These are phyloP conservation scores for Brachionichthys hirsutus DNA, from an alignment of 2,113 vertebrate genomes.

Conservation along the genomic window DNA sequence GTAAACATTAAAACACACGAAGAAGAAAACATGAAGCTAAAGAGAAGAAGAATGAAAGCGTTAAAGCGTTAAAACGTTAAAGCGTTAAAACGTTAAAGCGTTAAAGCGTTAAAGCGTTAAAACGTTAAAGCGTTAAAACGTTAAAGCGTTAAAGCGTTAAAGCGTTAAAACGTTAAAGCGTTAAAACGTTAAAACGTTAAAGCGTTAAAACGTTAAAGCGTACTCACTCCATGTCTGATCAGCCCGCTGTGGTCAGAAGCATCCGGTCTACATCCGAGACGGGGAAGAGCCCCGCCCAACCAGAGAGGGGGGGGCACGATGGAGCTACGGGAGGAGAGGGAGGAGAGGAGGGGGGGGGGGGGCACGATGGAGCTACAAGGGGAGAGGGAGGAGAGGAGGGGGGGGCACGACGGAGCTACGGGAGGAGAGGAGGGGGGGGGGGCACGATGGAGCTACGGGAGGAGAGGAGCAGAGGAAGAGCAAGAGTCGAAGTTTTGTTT, in stretches of 20 bases:
- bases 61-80: too few species aligned
- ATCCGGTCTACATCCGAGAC: slow-evolving; percentile 29
- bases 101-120: too few species aligned
- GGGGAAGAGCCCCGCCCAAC: slow-evolving; percentile 23
- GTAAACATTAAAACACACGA: neutral
- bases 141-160: too few species aligned
- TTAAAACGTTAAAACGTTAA: too few species aligned
- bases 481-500: neutral
- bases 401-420: neutral
- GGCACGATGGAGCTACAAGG: too few species aligned
- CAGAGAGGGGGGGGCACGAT: neutral
- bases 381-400: neutral
- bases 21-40: neutral
- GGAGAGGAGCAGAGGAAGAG: neutral
- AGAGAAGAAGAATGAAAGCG: slow-evolving; percentile 17
- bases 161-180: too few species aligned
- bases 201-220: too few species aligned
- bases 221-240: slow-evolving; percentile 57
- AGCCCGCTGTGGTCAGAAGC: slow-evolving; percentile 28
- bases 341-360: too few species aligned
- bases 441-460: too few species aligned
- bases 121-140: too few species aligned
- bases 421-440: too few species aligned
- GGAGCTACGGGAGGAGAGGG: accelerated
- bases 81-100: too few species aligned